Base-by-base conservation (phyloP, 2,888 invertebrate species). In the Agonopterix arenella region DNA sequence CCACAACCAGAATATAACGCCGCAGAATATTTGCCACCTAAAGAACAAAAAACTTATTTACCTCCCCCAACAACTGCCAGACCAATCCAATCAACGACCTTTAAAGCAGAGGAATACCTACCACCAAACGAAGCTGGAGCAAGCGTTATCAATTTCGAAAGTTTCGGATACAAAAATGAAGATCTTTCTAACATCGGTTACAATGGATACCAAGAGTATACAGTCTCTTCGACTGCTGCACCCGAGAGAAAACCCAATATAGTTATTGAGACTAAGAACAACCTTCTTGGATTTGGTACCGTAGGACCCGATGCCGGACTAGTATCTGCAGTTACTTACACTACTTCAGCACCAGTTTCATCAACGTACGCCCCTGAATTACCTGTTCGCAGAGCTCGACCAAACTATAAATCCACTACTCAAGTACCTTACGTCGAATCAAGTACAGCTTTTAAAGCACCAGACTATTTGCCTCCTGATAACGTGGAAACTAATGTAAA, bases 231-330 rank as follows among this genome's bases (percentile, higher is more conserved):
- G 0, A 71, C 76, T 43, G 63, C 64, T 16, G 61, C 62, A 36
- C 76, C 76, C 10, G 47, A 66, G 52, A 75, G 76, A 51, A 75
- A 79, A 57, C 80, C 80, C 49, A 86, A 85, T 53, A 76, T 86
- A 48, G 84, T 85, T 0, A 73, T 85, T 10, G 69, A 84, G 66
- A 78, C 71, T 7, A 88, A 86, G 54, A 76, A 82, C 36, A 79
- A 85, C 49, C 63, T 77, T 45, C 66, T 83, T 43, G 80, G 83
- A 36, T 84, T 77, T 52, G 80, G 78, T 44, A 76, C 80, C 7
- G 78, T 76, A 4, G 82, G 77, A 8, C 69, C 74, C 46, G 79
- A 85, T 45, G 80, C 81, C 51, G 82, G 83, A 10, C 62, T 82
- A 55, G 72, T 84, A 2, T 73, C 79, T 5, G 66, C 76, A 56